Percentiles rank a stretch among this genome's conserved stretches.
These are phyloP conservation scores for Diplodus puntazzo DNA, from an alignment of 2,797 vertebrate genomes.

Conservation along the genomic window DNA sequence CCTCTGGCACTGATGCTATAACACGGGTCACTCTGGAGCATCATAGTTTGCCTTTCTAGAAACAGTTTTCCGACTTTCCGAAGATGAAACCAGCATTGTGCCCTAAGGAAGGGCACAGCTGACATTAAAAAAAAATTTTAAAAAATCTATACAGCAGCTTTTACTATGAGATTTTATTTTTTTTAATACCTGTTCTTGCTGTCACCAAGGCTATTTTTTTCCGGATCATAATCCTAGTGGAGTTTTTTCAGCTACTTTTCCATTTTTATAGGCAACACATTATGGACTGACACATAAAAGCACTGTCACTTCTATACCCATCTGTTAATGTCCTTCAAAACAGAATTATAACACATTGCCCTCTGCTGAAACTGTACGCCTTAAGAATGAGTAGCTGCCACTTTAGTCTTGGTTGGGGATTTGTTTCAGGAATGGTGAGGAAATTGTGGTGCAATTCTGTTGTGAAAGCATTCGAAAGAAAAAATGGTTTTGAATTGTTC, in stretches of 20 bases:
- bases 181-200: not conserved
- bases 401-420: conserved; percentile 44
- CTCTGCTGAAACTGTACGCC: conserved; percentile 17
- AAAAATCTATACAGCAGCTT: conserved; percentile 4
- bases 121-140: not conserved
- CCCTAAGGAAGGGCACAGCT: not conserved
- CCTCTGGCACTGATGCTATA: conserved; percentile 44
- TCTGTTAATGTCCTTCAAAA: conserved; percentile 19
- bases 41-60: conserved; percentile 23
- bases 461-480: not conserved
- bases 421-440: conserved; percentile 35
- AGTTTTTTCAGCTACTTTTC: conserved; percentile 10
- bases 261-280: conserved; percentile 18
- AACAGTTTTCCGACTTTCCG: conserved; percentile 32
- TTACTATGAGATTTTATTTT: not conserved
- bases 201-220: not conserved
- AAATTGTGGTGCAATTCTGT: conserved; percentile 16
- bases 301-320: not conserved
- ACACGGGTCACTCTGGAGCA: conserved; percentile 4
- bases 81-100: conserved; percentile 9
- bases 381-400: conserved; percentile 37
- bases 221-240: not conserved
- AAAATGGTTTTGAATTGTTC: not conserved
- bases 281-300: not conserved
- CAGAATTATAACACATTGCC: conserved; percentile 32